Evolutionary conservation across 2,888 invertebrate species (phyloP).

Genomic region (Exephanes ischioxanthus): DNA sequence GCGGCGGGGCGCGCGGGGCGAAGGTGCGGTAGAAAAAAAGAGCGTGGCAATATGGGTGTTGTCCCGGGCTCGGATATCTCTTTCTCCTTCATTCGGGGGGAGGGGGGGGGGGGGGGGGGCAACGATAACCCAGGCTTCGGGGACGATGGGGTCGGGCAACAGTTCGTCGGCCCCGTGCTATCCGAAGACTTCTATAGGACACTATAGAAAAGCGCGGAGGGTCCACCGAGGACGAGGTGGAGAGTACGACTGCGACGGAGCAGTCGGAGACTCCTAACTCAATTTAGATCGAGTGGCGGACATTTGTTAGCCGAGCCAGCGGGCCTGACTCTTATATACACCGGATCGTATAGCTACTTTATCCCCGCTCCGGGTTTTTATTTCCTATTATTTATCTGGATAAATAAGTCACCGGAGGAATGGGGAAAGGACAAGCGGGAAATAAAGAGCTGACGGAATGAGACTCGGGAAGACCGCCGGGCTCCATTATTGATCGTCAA

Average conservation of each 20-base stretch:
- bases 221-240: conserved; percentile 72
- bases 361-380: conserved; percentile 79
- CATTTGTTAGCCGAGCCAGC: conserved; percentile 83
- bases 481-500: conserved; percentile 44
- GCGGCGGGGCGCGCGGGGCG: conserved; percentile 57
- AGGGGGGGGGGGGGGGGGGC: conserved; percentile 47
- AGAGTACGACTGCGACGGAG: conserved; percentile 62
- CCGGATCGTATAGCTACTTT: conserved; percentile 71
- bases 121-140: conserved; percentile 75
- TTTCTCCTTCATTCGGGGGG: conserved; percentile 61
- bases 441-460: conserved; percentile 45
- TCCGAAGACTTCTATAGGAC: conserved; percentile 65
- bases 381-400: conserved; percentile 84
- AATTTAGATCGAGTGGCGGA: conserved; percentile 85
- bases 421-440: conserved; percentile 58
- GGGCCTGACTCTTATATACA: conserved; percentile 70
- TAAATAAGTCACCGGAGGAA: conserved; percentile 79
- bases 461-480: conserved; percentile 4
- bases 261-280: conserved; percentile 81
- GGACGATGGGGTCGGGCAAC: conserved; percentile 55
- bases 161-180: conserved; percentile 48
- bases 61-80: conserved; percentile 77
- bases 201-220: conserved; percentile 72
- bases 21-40: conserved; percentile 73
- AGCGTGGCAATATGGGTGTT: conserved; percentile 81